These are phyloP conservation scores for Gobiocypris rarus DNA, from an alignment of 2,113 vertebrate species.

Conservation along the genomic window DNA sequence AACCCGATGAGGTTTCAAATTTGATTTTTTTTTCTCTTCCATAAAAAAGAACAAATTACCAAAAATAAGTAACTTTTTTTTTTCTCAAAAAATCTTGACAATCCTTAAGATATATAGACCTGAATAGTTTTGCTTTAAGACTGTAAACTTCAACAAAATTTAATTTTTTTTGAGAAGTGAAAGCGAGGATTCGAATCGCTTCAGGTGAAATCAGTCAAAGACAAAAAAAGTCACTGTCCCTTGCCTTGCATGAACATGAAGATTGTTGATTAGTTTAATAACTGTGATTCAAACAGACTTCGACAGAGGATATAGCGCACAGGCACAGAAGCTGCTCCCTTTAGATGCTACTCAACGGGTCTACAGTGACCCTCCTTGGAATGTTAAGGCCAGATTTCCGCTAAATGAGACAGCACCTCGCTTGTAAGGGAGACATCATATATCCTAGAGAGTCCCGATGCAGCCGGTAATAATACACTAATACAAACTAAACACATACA, in stretches of 20 bases:
- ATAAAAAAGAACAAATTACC: slow-evolving; percentile 80
- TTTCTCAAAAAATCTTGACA: slow-evolving; percentile 78
- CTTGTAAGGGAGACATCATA: slow-evolving; percentile 4
- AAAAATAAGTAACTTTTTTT: slow-evolving; percentile 84
- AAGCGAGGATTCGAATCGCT: slow-evolving; percentile 52
- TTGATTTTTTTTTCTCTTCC: slow-evolving; percentile 64
- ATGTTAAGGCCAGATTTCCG: slow-evolving; percentile 56
- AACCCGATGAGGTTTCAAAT: slow-evolving; percentile 74
- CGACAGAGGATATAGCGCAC: background rate
- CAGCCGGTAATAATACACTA: background rate
- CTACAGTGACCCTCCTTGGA: slow-evolving; percentile 36
- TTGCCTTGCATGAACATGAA: slow-evolving; percentile 50
- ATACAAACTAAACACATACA: background rate
- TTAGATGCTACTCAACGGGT: slow-evolving; percentile 41
- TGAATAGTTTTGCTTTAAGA: slow-evolving; percentile 81
- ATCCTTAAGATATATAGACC: slow-evolving; percentile 80
- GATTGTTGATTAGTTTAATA: slow-evolving; percentile 9
- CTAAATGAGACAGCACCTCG: slow-evolving; percentile 41
- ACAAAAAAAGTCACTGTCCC: slow-evolving; percentile 46
- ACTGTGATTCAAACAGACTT: slow-evolving; percentile 16
- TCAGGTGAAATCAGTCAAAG: slow-evolving; percentile 48
- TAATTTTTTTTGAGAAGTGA: slow-evolving; percentile 56
- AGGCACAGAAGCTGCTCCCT: slow-evolving; percentile 29
- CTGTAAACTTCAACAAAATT: slow-evolving; percentile 77
- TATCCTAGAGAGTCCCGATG: background rate